phyloP scores from a whole-genome alignment of 2,888 invertebrate species.

The Aspidiotus rigidus region DNA sequence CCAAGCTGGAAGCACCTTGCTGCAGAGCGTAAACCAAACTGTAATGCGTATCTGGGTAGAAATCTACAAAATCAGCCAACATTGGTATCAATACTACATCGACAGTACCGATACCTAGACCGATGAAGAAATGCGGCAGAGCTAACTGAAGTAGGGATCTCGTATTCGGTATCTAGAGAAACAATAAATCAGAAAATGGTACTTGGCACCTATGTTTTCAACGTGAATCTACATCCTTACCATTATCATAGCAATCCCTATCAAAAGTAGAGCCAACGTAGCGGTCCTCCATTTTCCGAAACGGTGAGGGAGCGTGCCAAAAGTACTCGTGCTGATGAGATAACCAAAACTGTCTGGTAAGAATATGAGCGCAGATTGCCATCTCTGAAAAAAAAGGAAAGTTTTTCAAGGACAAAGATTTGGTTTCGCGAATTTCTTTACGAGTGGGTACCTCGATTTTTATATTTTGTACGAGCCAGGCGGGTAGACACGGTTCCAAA shows the following conservation, averaged over 20 bases:
- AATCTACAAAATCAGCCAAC: conserved; percentile 62
- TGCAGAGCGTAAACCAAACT: conserved; percentile 74
- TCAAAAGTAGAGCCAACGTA: conserved; percentile 53
- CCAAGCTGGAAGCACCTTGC: conserved; percentile 70
- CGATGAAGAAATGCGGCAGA: conserved; percentile 68
- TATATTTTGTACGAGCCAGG: conserved; percentile 64
- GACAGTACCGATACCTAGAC: conserved; percentile 69
- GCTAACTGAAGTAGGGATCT: conserved; percentile 54
- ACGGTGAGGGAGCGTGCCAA: conserved; percentile 57
- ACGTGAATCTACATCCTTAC: conserved; percentile 44
- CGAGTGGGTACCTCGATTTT: conserved; percentile 48
- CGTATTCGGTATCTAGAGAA: conserved; percentile 54
- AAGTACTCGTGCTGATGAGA: conserved; percentile 68
- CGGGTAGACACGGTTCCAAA: conserved; percentile 70
- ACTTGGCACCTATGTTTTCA: background rate
- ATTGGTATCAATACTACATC: conserved; percentile 74
- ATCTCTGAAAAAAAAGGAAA: conserved; percentile 45
- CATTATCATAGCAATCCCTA: conserved; percentile 55
- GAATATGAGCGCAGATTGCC: conserved; percentile 72
- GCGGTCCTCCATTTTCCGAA: conserved; percentile 58
- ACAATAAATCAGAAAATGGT: background rate
- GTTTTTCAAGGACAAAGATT: conserved; percentile 3
- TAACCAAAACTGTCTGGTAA: conserved; percentile 79
- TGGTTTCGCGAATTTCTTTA: background rate
- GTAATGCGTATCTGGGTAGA: conserved; percentile 53